Evolutionary conservation across 1,140 invertebrate species (phyloP).

Genomic region (Oryctes rhinoceros): DNA sequence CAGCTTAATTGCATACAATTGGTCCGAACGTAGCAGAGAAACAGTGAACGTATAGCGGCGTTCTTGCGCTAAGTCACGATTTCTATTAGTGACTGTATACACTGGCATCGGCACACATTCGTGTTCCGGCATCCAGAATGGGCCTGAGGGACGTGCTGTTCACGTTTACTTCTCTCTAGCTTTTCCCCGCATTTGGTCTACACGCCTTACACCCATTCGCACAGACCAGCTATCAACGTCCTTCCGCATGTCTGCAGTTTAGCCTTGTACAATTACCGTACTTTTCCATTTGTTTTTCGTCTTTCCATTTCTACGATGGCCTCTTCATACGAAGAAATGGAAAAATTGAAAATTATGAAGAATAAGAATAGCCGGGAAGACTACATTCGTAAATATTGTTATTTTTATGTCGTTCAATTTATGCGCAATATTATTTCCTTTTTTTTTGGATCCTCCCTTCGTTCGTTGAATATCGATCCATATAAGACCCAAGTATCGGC

Average conservation of each 20-base stretch:
- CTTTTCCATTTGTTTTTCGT: slow-evolving; percentile 31
- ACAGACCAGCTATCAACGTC: slow-evolving; percentile 42
- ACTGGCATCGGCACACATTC: slow-evolving; percentile 46
- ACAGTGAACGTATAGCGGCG: neutral
- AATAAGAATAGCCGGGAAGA: neutral
- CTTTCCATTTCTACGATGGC: neutral
- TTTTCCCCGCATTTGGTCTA: neutral
- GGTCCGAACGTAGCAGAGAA: neutral
- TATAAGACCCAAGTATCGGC: neutral
- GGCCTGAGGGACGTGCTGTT: slow-evolving; percentile 40
- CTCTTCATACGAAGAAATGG: slow-evolving; percentile 1
- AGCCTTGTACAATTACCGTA: slow-evolving; percentile 40
- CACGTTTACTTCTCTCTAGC: neutral
- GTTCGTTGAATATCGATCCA: neutral
- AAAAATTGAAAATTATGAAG: slow-evolving; percentile 10
- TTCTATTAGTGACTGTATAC: slow-evolving; percentile 46
- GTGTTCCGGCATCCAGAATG: slow-evolving; percentile 45
- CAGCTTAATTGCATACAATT: slow-evolving; percentile 36
- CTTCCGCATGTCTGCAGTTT: slow-evolving; percentile 46
- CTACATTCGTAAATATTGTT: slow-evolving; percentile 20
- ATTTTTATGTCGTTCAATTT: slow-evolving; percentile 2
- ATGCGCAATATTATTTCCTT: neutral
- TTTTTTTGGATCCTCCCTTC: neutral
- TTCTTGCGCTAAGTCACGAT: slow-evolving; percentile 45
- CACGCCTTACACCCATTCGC: slow-evolving; percentile 30